phyloP scores from a whole-genome alignment of 2,888 invertebrate genomes.

The Stenodema calcarata region DNA sequence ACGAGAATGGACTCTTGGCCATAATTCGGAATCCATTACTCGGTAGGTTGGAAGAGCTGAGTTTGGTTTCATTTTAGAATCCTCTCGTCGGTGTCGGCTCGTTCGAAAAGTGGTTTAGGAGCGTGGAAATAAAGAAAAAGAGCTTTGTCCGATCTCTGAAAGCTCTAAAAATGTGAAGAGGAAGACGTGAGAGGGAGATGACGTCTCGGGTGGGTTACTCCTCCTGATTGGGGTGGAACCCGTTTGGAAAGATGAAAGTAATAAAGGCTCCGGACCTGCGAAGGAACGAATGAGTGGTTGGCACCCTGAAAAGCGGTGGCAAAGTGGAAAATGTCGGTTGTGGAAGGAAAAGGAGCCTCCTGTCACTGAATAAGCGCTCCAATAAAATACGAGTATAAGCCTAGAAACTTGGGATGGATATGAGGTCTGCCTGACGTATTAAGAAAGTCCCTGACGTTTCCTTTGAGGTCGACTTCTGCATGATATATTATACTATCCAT shows the following conservation, averaged over 20 bases:
- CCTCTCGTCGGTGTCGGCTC: too few species aligned
- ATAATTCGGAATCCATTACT: too few species aligned
- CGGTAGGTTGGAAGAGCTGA: too few species aligned
- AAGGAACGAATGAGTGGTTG: background rate
- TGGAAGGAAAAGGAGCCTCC: background rate
- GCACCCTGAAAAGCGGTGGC: background rate
- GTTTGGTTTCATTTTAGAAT: too few species aligned
- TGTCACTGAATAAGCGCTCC: background rate
- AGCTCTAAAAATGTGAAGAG: background rate
- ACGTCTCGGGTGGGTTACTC: background rate
- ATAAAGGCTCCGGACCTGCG: background rate
- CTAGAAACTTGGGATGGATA: background rate
- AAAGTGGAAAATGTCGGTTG: background rate
- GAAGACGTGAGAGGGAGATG: background rate
- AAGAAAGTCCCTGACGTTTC: too few species aligned
- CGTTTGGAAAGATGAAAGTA: conserved; percentile 2
- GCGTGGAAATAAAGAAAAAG: background rate
- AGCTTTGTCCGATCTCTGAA: background rate
- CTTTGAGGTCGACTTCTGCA: too few species aligned
- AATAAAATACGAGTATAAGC: background rate
- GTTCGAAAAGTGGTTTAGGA: background rate
- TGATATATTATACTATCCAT: too few species aligned
- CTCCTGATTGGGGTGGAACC: background rate
- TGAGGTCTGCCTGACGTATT: background rate
- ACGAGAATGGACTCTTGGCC: too few species aligned